A percentile compares a stretch with the other conserved stretches of the same genome.
These are phyloP conservation scores for Nezara viridula DNA, from an alignment of 2,888 invertebrate species.

Conservation along the genomic window DNA sequence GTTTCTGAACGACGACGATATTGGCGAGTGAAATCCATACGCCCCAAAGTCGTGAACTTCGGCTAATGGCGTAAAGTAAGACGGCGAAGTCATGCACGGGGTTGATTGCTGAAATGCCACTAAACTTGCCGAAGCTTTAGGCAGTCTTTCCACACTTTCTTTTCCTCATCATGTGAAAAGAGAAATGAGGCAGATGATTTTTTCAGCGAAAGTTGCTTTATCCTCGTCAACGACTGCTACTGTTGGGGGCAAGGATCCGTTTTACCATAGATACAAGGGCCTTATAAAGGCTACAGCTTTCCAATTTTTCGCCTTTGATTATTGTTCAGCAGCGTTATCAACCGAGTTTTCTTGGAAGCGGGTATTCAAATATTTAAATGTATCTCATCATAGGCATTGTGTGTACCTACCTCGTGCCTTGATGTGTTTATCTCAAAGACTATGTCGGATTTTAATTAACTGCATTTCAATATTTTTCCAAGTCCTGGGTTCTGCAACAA, in stretches of 20 bases:
- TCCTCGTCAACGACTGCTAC: constrained; percentile 1
- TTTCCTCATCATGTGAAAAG: constrained; percentile 52
- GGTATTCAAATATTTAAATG: background rate
- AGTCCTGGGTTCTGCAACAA: no score
- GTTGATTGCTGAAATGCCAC: background rate
- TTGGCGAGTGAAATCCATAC: background rate
- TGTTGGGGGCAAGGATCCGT: background rate
- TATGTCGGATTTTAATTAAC: no score
- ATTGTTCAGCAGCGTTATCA: background rate
- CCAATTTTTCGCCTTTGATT: constrained; percentile 43
- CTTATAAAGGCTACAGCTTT: constrained; percentile 27
- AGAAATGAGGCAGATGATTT: constrained; percentile 55
- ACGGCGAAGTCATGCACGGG: background rate
- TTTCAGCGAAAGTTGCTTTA: constrained; percentile 54
- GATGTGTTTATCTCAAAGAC: no score
- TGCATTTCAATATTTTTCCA: no score
- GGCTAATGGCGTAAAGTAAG: background rate
- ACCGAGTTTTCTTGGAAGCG: background rate
- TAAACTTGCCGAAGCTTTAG: background rate
- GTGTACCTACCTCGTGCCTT: no score
- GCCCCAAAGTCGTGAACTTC: background rate
- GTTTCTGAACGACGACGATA: background rate
- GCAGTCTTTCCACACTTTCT: constrained; percentile 47
- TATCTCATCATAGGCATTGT: background rate
- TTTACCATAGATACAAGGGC: background rate